Evolutionary conservation across 2,888 invertebrate species (phyloP).

Genomic region (Cordylochernes scorpioides): DNA sequence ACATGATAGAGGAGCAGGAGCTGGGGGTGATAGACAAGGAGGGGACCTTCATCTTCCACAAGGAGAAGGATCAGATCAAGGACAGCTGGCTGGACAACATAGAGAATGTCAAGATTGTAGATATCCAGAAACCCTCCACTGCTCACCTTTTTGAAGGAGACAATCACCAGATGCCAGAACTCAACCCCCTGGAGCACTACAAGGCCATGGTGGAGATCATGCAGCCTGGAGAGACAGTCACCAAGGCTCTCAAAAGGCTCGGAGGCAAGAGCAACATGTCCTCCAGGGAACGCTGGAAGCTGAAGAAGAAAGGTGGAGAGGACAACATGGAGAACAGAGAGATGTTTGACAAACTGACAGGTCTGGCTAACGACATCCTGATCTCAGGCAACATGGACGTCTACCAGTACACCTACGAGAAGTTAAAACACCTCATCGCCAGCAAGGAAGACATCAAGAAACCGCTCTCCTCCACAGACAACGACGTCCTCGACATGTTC

Average conservation of each 20-base stretch:
- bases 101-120: constrained; percentile 62
- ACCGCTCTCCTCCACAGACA: constrained; percentile 16
- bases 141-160: no score
- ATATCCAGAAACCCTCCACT: no score
- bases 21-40: constrained; percentile 90
- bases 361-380: constrained; percentile 57
- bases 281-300: constrained; percentile 25
- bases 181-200: constrained; percentile 29
- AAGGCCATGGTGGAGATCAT: constrained; percentile 33
- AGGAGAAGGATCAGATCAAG: constrained; percentile 44
- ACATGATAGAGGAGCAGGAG: constrained; percentile 93
- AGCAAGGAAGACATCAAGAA: constrained; percentile 7
- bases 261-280: constrained; percentile 25
- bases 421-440: constrained; percentile 18
- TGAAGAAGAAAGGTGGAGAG: constrained; percentile 32
- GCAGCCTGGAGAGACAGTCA: constrained; percentile 49
- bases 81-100: constrained; percentile 96
- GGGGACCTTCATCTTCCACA: constrained; percentile 77
- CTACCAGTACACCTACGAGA: constrained; percentile 69
- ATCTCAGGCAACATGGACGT: constrained; percentile 78
- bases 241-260: constrained; percentile 49
- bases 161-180: no score
- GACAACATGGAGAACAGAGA: constrained; percentile 14
- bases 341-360: constrained; percentile 48
- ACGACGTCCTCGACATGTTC: constrained; percentile 49